phyloP scores from a whole-genome alignment of 2,797 vertebrate genomes.

The Melanotaenia pygmaea region DNA sequence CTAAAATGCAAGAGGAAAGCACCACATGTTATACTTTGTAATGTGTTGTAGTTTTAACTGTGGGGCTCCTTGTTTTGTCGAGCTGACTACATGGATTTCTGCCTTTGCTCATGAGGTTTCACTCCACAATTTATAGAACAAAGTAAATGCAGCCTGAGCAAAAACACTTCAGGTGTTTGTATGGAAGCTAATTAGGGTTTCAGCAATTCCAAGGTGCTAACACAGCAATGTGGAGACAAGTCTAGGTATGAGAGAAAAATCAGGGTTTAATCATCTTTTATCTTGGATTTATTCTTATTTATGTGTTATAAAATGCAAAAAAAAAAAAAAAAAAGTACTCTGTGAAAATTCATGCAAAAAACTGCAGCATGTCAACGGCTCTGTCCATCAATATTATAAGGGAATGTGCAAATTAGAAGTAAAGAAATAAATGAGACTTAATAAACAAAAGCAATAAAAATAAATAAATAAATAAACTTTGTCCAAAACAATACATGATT shows the following conservation, averaged over 20 bases:
- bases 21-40: no score
- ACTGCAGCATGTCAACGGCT: not conserved
- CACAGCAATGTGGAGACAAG: not conserved
- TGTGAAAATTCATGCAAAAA: not conserved
- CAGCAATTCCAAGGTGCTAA: not conserved
- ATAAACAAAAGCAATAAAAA: no score
- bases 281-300: not conserved
- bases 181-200: constrained; percentile 1
- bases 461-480: not conserved
- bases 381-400: not conserved
- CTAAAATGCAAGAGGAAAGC: not conserved
- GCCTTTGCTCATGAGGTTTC: constrained; percentile 10
- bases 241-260: not conserved
- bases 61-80: constrained; percentile 2
- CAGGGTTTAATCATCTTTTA: not conserved
- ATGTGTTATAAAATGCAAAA: not conserved
- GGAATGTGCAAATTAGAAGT: no score
- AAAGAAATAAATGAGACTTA: not conserved
- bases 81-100: not conserved
- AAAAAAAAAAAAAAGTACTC: not conserved
- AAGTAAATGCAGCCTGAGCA: not conserved
- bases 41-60: no score
- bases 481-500: constrained; percentile 11
- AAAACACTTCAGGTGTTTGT: constrained; percentile 4
- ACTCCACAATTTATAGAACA: not conserved